These are phyloP conservation scores for Triplophysa dalaica DNA, from an alignment of 2,113 vertebrate genomes.

Conservation along the genomic window DNA sequence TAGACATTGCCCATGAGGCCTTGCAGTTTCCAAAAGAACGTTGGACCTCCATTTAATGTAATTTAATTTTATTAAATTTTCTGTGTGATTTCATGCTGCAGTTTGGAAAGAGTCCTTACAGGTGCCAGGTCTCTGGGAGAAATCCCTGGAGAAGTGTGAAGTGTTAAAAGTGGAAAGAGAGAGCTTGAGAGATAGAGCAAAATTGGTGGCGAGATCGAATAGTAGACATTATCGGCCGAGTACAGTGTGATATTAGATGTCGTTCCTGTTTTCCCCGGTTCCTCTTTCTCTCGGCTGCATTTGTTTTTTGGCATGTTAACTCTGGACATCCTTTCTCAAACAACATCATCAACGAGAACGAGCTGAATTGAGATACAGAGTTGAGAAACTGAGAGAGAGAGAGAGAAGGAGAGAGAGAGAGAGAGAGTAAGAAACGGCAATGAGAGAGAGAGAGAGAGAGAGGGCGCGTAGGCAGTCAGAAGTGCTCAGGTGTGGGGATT, in stretches of 20 bases:
- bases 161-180: constrained; percentile 17
- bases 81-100: neutral
- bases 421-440: neutral
- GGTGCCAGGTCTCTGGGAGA: constrained; percentile 15
- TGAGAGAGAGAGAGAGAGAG: constrained; percentile 30
- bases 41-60: neutral
- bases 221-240: constrained; percentile 28
- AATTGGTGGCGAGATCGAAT: constrained; percentile 15
- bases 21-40: neutral
- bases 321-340: neutral
- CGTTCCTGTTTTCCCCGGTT: neutral
- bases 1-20: neutral
- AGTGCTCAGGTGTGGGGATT: constrained; percentile 41
- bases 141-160: constrained; percentile 25
- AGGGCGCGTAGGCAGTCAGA: constrained; percentile 20
- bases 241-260: neutral
- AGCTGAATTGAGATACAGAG: neutral
- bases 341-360: neutral
- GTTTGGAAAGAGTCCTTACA: neutral
- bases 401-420: neutral
- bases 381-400: neutral
- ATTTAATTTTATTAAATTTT: neutral
- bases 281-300: neutral
- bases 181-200: neutral
- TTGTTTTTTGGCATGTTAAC: neutral